phyloP scores from a whole-genome alignment of 1,140 invertebrate genomes.

The Eumaeus atala region DNA sequence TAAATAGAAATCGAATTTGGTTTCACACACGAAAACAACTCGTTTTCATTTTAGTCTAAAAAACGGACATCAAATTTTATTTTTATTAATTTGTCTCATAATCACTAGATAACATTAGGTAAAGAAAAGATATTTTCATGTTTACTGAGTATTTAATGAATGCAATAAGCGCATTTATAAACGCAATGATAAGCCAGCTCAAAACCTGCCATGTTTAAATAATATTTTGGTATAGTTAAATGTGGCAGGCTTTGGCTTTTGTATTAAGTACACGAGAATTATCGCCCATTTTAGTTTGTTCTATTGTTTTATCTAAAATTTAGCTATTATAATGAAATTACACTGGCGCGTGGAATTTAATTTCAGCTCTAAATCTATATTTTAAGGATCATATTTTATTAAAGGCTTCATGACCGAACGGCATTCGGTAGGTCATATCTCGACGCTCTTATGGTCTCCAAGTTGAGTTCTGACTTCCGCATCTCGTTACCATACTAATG shows the following conservation, averaged over 20 bases:
- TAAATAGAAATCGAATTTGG: conserved; percentile 1
- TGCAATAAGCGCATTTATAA: no score
- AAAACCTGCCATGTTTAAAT: no score
- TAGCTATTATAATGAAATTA: conserved; percentile 21
- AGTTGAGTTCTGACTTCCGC: conserved; percentile 37
- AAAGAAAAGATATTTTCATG: no score
- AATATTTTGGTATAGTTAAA: neutral
- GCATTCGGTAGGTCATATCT: conserved; percentile 16
- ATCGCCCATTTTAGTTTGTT: conserved; percentile 1
- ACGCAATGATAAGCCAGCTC: no score
- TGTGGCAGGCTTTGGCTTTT: neutral
- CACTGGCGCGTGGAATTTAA: conserved; percentile 1
- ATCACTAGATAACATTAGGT: no score
- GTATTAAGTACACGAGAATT: neutral
- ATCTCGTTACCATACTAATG: conserved; percentile 51
- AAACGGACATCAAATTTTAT: neutral
- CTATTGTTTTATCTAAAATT: conserved; percentile 21
- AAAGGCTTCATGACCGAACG: neutral
- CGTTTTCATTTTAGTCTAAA: no score
- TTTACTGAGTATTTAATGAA: no score
- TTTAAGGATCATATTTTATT: conserved; percentile 14
- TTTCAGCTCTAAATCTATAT: conserved; percentile 4
- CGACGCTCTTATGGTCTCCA: conserved; percentile 23
- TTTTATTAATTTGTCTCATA: no score
- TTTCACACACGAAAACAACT: no score